Conservation (phyloP, 2,888 invertebrate genomes). For the Epistrophe eligans region DNA sequence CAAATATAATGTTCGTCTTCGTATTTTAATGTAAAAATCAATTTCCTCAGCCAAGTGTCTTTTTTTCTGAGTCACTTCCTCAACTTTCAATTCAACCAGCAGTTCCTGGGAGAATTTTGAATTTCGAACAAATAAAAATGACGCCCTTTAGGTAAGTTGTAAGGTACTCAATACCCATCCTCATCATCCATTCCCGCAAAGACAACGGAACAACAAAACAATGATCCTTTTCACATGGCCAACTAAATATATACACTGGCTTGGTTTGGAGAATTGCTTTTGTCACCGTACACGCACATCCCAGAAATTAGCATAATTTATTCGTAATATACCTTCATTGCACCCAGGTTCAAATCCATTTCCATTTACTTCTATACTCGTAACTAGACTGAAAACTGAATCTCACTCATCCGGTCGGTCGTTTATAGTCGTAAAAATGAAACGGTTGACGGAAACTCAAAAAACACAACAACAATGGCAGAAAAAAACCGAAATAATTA, state of each 20-base stretch:
- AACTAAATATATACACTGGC: constrained; percentile 7
- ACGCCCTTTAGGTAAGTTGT: background rate
- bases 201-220: constrained; percentile 55
- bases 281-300: constrained; percentile 71
- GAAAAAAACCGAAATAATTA: constrained; percentile 1
- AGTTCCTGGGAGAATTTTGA: constrained; percentile 50
- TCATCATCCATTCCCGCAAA: constrained; percentile 45
- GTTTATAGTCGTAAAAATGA: constrained; percentile 13
- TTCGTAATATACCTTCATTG: constrained; percentile 47
- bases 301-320: constrained; percentile 73
- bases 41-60: constrained; percentile 65
- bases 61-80: constrained; percentile 62
- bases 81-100: constrained; percentile 2
- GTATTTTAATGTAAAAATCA: constrained; percentile 47
- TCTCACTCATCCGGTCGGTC: constrained; percentile 70
- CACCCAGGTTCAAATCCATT: constrained; percentile 59
- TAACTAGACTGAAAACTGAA: constrained; percentile 60
- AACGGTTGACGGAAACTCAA: constrained; percentile 53
- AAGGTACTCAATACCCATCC: background rate
- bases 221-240: constrained; percentile 71
- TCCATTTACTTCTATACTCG: constrained; percentile 30
- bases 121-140: constrained; percentile 8
- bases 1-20: constrained; percentile 37
- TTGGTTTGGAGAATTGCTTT: constrained; percentile 48
- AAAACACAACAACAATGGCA: constrained; percentile 11